Conservation (phyloP, 2,797 vertebrate species). For the Pterois miles region DNA sequence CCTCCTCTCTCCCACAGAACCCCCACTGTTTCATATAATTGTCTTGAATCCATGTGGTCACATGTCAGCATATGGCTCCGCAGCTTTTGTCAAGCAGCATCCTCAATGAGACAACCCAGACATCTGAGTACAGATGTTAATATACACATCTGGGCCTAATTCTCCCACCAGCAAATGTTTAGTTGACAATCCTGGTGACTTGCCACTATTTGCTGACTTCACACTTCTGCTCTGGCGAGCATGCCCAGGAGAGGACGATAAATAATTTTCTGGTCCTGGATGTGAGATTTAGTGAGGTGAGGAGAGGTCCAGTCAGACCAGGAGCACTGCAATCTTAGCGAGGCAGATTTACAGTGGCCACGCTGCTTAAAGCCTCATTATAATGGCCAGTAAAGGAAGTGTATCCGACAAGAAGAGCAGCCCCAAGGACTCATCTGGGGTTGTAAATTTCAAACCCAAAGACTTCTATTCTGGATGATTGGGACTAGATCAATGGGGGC, state of each 20-base stretch:
- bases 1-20: too few species aligned
- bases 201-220: slow-evolving; percentile 46
- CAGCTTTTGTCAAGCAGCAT: not conserved
- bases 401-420: slow-evolving; percentile 52
- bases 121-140: not conserved
- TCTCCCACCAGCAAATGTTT: slow-evolving; percentile 20
- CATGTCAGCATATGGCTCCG: not conserved
- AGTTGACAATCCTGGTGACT: slow-evolving; percentile 9
- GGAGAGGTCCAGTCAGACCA: slow-evolving; percentile 51
- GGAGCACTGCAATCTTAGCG: slow-evolving; percentile 56
- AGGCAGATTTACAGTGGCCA: slow-evolving; percentile 70
- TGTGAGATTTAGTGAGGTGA: slow-evolving; percentile 68
- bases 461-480: slow-evolving; percentile 55
- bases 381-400: slow-evolving; percentile 56
- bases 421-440: slow-evolving; percentile 36
- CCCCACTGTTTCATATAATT: not conserved
- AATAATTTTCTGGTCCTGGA: slow-evolving; percentile 46
- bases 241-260: slow-evolving; percentile 41
- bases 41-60: not conserved
- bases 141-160: slow-evolving; percentile 28
- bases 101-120: not conserved
- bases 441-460: slow-evolving; percentile 58
- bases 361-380: slow-evolving; percentile 74
- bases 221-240: slow-evolving; percentile 21
- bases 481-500: slow-evolving; percentile 57